Evolutionary conservation across 2,797 vertebrate genomes (phyloP), one percentile per base, ranked within the genome.

Genomic region (Bovichtus diacanthus): DNA sequence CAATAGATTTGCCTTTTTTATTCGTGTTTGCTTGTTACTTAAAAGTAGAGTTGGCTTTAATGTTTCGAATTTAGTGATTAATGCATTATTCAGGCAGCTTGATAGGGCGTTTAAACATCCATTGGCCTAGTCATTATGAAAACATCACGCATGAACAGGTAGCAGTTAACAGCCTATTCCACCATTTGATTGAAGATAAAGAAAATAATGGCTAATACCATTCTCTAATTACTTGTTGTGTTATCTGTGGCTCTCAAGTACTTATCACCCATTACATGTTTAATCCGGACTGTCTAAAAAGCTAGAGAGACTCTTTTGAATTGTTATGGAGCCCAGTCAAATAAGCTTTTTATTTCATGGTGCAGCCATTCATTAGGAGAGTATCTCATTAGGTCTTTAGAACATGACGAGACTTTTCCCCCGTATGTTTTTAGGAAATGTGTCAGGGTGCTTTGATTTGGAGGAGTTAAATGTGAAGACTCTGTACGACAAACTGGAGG

Each of bases 401-500:
- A 46, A 13, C 27, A 21, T 21, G 4, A 67, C n/a, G 8, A 51
- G 18, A 46, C 34, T 16, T 21, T 38, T 2, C 1, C 21, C 21
- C 0, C 2, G 46, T 62, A 19, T 65, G 58, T 16, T 16, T 78
- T 70, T 64, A 98, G 97, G 89, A 12, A 64, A 79, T n/a, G 63
- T 2, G 9, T 72, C 53, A 0, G 15, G 76, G 0, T 50, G 46
- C 15, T 85, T 82, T 77, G 90, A 95, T 29, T 92, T 99, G 81
- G 97, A 98, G 89, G 96, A 98, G 82, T 98, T 99, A 89, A 97
- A 96, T 4, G 94, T 98, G 18, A 96, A 92, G 29, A 99, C 97
- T 1, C 90, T 99, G 27, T 99, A 96, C 0, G 96, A 98, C 89
- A 99, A 99, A 88, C 95, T 99, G 8, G 96, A 99, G 80, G 98